Evolutionary conservation across 2,797 vertebrate genomes (phyloP).

Genomic region (Melanotaenia trifasciata): DNA sequence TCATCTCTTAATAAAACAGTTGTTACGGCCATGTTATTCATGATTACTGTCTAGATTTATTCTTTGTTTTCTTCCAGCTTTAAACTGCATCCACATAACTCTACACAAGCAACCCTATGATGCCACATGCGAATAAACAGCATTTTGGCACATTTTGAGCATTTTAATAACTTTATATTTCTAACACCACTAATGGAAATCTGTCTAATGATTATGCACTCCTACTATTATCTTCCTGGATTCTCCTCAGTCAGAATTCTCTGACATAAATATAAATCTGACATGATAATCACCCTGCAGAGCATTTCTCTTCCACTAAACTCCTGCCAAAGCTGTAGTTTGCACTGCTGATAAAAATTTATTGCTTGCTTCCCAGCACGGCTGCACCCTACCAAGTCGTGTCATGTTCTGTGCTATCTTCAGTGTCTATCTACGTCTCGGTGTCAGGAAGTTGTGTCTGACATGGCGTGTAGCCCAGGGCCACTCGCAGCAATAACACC

Average conservation of each 20-base stretch:
- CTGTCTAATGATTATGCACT: background rate
- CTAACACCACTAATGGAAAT: background rate
- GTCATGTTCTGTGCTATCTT: slow-evolving; percentile 66
- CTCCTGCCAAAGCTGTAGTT: slow-evolving; percentile 29
- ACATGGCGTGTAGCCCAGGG: slow-evolving; percentile 60
- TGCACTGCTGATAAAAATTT: slow-evolving; percentile 36
- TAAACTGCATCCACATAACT: background rate
- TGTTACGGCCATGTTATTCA: no score
- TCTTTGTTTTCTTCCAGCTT: background rate
- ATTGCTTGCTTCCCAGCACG: slow-evolving; percentile 25
- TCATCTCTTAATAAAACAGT: background rate
- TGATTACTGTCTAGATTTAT: no score
- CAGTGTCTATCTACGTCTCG: slow-evolving; percentile 60
- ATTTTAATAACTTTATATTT: background rate
- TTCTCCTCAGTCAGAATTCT: slow-evolving; percentile 5
- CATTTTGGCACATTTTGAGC: background rate
- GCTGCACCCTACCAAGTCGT: slow-evolving; percentile 52
- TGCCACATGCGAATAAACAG: background rate
- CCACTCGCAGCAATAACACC: slow-evolving; percentile 40
- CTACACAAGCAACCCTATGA: background rate
- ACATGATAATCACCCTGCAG: slow-evolving; percentile 13
- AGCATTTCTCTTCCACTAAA: slow-evolving; percentile 28
- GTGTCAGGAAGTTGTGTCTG: slow-evolving; percentile 75
- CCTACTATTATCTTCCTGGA: background rate
- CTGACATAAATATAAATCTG: background rate